Evolutionary conservation across 2,888 invertebrate species (phyloP), one percentile per base, ranked within the genome.

Genomic region (Sericinus montela): DNA sequence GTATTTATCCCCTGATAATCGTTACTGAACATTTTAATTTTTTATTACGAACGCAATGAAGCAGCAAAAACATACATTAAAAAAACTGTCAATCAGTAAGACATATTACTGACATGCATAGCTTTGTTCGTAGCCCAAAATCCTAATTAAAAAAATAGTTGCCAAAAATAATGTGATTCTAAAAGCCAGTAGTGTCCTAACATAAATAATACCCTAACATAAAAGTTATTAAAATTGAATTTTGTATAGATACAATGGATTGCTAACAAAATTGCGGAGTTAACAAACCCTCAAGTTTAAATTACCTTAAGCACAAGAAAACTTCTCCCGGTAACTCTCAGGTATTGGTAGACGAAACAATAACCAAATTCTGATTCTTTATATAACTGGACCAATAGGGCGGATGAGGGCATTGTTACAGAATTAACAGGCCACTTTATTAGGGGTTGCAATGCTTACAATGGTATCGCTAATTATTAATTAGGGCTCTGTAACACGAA

Each of bases 391-490:
- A 29, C 34, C 45, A 42, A 42, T 48, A 50, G 54, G 48, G 54
- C 58, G 56, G 54, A 57, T 45, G 10, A 36, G 43, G 43, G 45
- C 40, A 52, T 55, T 52, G 55, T 63, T 65, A 64, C 59, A 62
- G 65, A 71, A 67, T 67, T 62, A 68, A 63, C 63, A 56, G 63
- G 58, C 57, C 54, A 64, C 59, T 72, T 75, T 64, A 69, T 69
- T 68, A 72, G 58, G 59, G 65, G 57, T 51, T 54, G 52, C 49
- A 55, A 60, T 58, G 59, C 63, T 69, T 67, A 72, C 71, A 74
- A 69, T 69, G 58, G 67, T 65, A 65, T 69, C 59, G 67, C 64
- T 73, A 78, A 79, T 80, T 78, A 76, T 73, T 75, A 78, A 80
- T 79, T 74, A 76, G 68, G 71, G 72, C 62, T 63, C 67, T 66